Evolutionary conservation across 2,888 invertebrate species (phyloP).

Genomic region (Notocelia uddmanniana): DNA sequence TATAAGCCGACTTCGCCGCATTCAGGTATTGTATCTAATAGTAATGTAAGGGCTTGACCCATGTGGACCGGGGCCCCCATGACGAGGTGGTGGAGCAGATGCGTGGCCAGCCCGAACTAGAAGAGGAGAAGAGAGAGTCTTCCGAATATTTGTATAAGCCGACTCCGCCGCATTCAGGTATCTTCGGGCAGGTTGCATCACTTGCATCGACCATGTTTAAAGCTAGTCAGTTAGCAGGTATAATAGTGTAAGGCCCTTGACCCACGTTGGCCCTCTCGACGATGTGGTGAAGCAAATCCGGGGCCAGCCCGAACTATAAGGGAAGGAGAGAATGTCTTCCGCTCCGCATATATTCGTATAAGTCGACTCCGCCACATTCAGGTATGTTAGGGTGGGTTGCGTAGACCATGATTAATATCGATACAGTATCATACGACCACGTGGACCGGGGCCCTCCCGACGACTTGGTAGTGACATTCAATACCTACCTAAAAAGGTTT

Average conservation of each 20-base stretch:
- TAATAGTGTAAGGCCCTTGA: no score
- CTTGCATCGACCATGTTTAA: no score
- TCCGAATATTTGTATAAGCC: conserved; percentile 74
- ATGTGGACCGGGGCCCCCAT: conserved; percentile 76
- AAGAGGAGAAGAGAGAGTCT: conserved; percentile 78
- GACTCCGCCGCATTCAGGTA: conserved; percentile 69
- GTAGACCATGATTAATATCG: not conserved
- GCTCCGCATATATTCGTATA: conserved; percentile 72
- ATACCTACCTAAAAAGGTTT: no score
- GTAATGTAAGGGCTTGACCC: no score
- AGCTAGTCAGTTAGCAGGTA: no score
- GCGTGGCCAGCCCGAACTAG: conserved; percentile 78
- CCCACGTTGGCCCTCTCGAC: conserved; percentile 76
- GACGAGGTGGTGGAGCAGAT: conserved; percentile 80
- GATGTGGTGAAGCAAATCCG: conserved; percentile 79
- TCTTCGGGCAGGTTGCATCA: no score
- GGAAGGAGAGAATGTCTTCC: conserved; percentile 76
- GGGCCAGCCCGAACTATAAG: conserved; percentile 80
- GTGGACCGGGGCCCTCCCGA: conserved; percentile 78
- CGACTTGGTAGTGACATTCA: conserved; percentile 78
- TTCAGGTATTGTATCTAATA: conserved; percentile 65
- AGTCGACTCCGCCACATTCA: conserved; percentile 66
- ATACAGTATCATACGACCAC: conserved; percentile 69
- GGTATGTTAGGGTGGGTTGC: not conserved
- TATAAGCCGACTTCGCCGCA: conserved; percentile 71